Conservation (phyloP, 2,888 invertebrate species). For the Hypolimnas misippus region DNA sequence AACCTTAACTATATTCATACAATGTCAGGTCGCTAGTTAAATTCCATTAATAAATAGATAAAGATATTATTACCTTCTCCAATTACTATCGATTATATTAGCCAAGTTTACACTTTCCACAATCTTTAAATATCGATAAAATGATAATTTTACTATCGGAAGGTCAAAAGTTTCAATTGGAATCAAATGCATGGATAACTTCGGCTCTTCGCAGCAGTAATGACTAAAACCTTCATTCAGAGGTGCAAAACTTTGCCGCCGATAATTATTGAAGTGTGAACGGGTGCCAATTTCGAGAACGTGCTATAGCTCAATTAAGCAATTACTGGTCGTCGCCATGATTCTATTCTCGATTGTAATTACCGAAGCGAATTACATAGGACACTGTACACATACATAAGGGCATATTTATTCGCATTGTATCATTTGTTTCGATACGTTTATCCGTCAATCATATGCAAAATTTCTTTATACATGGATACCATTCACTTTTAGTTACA, state of each 20-base stretch:
- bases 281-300: conserved; percentile 43
- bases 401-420: neutral
- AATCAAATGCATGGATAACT: conserved; percentile 47
- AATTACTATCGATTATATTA: no score
- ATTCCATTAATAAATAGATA: no score
- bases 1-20: no score
- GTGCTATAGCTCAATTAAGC: conserved; percentile 60
- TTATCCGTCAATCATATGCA: neutral
- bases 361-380: conserved; percentile 40
- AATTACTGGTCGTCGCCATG: conserved; percentile 55
- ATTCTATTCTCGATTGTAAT: conserved; percentile 49
- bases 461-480: no score
- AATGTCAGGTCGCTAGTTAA: no score
- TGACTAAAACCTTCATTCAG: conserved; percentile 60
- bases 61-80: no score
- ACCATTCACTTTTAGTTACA: no score
- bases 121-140: no score
- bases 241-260: conserved; percentile 69
- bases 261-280: conserved; percentile 75
- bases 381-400: neutral
- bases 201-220: conserved; percentile 56
- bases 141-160: conserved; percentile 27
- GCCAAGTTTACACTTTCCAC: no score
- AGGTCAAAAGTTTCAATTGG: conserved; percentile 42
- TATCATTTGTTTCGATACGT: neutral